A percentile compares a stretch with the other conserved stretches of the same genome.
phyloP scores from a whole-genome alignment of 2,888 invertebrate species.

The Xylophagus ater region DNA sequence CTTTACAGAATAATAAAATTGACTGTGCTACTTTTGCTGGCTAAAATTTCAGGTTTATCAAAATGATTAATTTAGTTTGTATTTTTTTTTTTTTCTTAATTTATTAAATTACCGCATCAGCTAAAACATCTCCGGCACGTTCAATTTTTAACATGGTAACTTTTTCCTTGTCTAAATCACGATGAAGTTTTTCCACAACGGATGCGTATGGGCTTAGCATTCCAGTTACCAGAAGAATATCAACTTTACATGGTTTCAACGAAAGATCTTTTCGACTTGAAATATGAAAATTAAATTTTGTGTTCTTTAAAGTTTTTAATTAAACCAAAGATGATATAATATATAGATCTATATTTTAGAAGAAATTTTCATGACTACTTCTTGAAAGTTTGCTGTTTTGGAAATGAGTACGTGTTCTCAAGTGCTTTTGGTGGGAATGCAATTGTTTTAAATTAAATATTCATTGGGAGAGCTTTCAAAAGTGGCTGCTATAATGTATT shows the following conservation, averaged over 20 bases:
- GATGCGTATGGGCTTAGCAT: slow-evolving; percentile 64
- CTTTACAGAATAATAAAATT: slow-evolving; percentile 78
- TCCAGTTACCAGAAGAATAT: slow-evolving; percentile 71
- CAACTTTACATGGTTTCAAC: slow-evolving; percentile 60
- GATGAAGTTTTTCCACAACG: slow-evolving; percentile 69
- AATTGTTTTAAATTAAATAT: too few species aligned
- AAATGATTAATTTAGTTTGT: not conserved
- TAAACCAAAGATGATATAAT: too few species aligned
- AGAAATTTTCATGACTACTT: too few species aligned
- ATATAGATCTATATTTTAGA: too few species aligned
- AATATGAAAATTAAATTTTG: slow-evolving; percentile 1
- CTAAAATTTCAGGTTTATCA: slow-evolving; percentile 41
- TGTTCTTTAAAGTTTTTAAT: too few species aligned
- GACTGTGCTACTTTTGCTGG: slow-evolving; percentile 80
- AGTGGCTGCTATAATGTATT: too few species aligned
- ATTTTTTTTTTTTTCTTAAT: not conserved
- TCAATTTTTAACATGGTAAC: slow-evolving; percentile 77
- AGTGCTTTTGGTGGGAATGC: too few species aligned
- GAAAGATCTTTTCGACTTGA: slow-evolving; percentile 64
- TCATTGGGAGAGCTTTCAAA: too few species aligned
- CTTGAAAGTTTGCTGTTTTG: too few species aligned
- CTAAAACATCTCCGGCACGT: slow-evolving; percentile 74
- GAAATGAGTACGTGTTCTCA: too few species aligned
- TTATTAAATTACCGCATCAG: slow-evolving; percentile 57
- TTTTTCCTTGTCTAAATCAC: slow-evolving; percentile 66